Evolutionary conservation across 2,888 invertebrate genomes (phyloP).

Genomic region (Glyphotaelius pellucidus): DNA sequence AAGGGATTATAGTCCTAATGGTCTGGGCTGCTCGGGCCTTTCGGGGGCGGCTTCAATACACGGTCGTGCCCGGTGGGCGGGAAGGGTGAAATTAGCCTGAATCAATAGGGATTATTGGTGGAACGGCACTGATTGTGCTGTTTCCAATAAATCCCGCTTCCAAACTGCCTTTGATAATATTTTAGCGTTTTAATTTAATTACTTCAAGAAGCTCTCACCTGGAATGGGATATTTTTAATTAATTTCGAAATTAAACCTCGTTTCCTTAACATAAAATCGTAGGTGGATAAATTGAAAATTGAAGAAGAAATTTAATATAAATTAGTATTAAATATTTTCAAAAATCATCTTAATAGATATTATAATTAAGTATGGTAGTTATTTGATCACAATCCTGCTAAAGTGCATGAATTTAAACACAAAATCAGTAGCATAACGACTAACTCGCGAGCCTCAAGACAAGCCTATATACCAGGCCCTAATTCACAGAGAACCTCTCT

Average conservation of each 20-base stretch:
- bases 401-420: not conserved
- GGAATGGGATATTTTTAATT: not conserved
- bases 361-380: not conserved
- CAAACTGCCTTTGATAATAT: conserved; percentile 16
- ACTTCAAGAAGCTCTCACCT: not conserved
- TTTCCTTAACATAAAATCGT: not conserved
- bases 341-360: not conserved
- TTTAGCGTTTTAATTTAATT: not conserved
- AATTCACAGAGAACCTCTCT: not conserved
- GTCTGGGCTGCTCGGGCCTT: not conserved
- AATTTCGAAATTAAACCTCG: not conserved
- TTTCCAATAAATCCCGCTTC: conserved; percentile 7
- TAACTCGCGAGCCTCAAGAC: not conserved
- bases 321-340: not conserved
- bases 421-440: not conserved
- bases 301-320: not conserved
- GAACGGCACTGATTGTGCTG: conserved; percentile 11
- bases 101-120: conserved; percentile 35
- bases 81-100: conserved; percentile 42
- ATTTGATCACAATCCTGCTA: not conserved
- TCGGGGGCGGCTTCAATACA: not conserved
- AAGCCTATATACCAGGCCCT: not conserved
- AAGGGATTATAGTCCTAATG: not conserved
- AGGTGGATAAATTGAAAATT: not conserved
- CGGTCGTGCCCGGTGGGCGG: not conserved